Evolutionary conservation across 2,113 vertebrate genomes (phyloP).

Genomic region (Chrysemys picta): DNA sequence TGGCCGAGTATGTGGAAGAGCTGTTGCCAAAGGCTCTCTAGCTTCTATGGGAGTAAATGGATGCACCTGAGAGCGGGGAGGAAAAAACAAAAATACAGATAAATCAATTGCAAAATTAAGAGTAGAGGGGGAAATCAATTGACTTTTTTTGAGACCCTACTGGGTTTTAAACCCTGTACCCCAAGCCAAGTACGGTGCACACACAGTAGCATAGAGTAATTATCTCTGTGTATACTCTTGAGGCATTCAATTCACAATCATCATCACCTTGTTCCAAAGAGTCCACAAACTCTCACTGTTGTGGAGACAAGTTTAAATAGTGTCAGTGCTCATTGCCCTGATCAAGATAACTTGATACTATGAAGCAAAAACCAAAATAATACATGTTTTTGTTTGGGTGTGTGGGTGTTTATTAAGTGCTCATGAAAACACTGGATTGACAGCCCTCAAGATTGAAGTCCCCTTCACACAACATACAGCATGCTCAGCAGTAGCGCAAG

Average conservation of each 20-base stretch:
- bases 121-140: neutral
- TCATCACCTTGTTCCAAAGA: neutral
- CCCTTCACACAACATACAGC: neutral
- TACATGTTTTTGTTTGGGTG: neutral
- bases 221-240: neutral
- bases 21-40: neutral
- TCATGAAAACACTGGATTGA: neutral
- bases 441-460: neutral
- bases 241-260: neutral
- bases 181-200: neutral
- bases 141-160: neutral
- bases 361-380: neutral
- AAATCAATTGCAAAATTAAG: neutral
- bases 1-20: neutral
- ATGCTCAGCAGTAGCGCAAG: neutral
- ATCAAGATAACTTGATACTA: neutral
- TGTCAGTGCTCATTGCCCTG: neutral
- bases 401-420: neutral
- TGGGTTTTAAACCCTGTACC: neutral
- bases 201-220: neutral
- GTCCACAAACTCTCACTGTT: neutral
- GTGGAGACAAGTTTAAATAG: neutral
- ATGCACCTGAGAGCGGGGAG: neutral
- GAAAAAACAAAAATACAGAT: neutral
- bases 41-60: neutral